These are phyloP conservation scores for Poecilia picta DNA, from an alignment of 2,797 vertebrate genomes.

Conservation along the genomic window DNA sequence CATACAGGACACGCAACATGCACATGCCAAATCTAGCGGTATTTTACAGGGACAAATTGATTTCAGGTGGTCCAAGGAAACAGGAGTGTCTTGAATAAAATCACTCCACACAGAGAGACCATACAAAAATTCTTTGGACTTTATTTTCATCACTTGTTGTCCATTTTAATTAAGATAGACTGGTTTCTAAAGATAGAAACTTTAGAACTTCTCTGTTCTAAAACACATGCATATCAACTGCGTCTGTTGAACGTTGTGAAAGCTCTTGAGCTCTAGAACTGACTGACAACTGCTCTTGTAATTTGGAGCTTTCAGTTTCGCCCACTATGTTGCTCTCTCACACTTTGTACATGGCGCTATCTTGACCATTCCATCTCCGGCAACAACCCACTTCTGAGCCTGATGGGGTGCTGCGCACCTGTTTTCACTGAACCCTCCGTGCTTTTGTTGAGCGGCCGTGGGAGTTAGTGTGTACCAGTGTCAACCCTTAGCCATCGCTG, in stretches of 20 bases:
- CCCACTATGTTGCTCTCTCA: constrained; percentile 40
- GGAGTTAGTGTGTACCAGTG: constrained; percentile 54
- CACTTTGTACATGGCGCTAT: constrained; percentile 41
- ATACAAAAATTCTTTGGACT: background rate
- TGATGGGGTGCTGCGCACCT: constrained; percentile 53
- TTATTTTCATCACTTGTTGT: background rate
- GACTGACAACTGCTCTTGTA: constrained; percentile 32
- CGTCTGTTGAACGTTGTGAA: background rate
- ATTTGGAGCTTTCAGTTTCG: constrained; percentile 30
- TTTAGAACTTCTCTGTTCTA: background rate
- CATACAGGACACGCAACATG: background rate
- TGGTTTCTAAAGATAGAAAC: background rate
- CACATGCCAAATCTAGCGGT: background rate
- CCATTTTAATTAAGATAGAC: background rate
- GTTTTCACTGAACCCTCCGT: constrained; percentile 32
- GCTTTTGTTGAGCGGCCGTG: constrained; percentile 56
- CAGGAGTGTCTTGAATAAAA: background rate
- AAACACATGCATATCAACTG: background rate
- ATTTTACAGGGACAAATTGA: background rate
- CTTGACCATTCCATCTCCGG: constrained; percentile 29
- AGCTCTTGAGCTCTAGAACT: constrained; percentile 11
- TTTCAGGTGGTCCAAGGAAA: background rate
- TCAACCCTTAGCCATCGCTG: constrained; percentile 40
- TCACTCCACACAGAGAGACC: background rate
- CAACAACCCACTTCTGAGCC: constrained; percentile 24